Conservation (phyloP, 30 jellyfish, hydroid and myxozoan species). For the Sanderia malayensis region DNA sequence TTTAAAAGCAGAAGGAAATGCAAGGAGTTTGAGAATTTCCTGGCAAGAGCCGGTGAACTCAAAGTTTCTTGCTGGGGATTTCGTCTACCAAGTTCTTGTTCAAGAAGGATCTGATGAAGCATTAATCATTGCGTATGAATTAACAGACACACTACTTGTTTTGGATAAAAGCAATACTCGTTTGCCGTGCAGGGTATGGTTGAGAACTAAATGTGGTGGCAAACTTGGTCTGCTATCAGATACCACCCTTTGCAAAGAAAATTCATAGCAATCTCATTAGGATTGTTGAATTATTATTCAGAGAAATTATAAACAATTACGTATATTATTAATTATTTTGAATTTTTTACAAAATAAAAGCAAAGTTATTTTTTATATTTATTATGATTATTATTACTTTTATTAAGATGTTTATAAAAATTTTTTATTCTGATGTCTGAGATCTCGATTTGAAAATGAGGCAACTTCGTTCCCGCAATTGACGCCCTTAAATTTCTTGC, state of each 20-base stretch:
- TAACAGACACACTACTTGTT: slow-evolving; percentile 9
- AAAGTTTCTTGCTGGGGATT: background rate
- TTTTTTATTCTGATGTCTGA: no score
- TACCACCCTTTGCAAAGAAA: slow-evolving; percentile 5
- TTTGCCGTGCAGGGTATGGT: slow-evolving; percentile 25
- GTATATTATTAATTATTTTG: no score
- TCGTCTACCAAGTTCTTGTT: slow-evolving; percentile 49
- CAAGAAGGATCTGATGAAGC: slow-evolving; percentile 29
- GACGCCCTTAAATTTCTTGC: no score
- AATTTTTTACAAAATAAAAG: no score
- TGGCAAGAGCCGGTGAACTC: slow-evolving; percentile 59
- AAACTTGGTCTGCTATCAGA: slow-evolving; percentile 56
- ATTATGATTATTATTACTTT: no score
- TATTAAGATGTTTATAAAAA: no score
- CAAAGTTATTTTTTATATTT: no score
- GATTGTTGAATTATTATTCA: no score
- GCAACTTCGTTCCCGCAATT: no score
- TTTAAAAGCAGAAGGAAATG: background rate
- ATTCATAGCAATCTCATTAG: no score
- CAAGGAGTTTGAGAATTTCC: background rate
- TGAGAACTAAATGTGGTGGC: slow-evolving; percentile 23
- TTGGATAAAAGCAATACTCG: background rate
- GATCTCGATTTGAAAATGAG: no score
- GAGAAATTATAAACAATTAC: no score
- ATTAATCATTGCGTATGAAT: slow-evolving; percentile 42